Evolutionary conservation across 2,888 invertebrate species (phyloP).

Genomic region (Apodemia zela): DNA sequence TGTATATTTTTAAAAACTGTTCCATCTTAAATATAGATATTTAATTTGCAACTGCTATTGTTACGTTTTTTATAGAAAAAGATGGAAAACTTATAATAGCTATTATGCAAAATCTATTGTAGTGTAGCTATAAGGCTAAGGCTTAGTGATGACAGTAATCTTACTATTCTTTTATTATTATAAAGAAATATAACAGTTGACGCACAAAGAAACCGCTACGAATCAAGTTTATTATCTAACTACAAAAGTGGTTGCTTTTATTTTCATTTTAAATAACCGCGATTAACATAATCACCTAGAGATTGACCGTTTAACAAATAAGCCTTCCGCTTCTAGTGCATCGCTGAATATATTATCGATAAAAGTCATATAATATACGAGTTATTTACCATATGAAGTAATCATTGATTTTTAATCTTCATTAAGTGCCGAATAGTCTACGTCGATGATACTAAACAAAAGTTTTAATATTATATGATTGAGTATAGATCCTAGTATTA

Average conservation of each 20-base stretch:
- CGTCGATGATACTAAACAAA: not conserved
- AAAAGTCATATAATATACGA: conserved; percentile 31
- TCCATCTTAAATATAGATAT: too few relatives aligned
- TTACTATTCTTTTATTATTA: too few relatives aligned
- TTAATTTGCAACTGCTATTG: too few relatives aligned
- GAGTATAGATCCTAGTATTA: too few relatives aligned
- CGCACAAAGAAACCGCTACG: not conserved
- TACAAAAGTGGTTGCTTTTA: conserved; percentile 20
- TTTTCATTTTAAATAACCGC: conserved; percentile 50
- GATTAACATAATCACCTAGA: conserved; percentile 60
- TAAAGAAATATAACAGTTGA: not conserved
- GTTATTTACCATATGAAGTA: conserved; percentile 10
- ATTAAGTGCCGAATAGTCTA: not conserved
- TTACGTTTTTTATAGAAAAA: too few relatives aligned
- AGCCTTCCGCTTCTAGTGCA: conserved; percentile 33
- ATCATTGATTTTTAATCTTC: conserved; percentile 1
- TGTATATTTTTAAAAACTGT: too few relatives aligned
- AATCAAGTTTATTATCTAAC: conserved; percentile 9
- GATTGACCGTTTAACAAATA: conserved; percentile 47
- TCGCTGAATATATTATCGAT: conserved; percentile 8
- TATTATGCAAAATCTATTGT: too few relatives aligned
- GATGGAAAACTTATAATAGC: too few relatives aligned
- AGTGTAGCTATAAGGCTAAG: too few relatives aligned
- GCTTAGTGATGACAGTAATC: too few relatives aligned
- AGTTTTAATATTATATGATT: not conserved